Evolutionary conservation across 2,888 invertebrate species (phyloP).

Genomic region (Melanargia galathea): DNA sequence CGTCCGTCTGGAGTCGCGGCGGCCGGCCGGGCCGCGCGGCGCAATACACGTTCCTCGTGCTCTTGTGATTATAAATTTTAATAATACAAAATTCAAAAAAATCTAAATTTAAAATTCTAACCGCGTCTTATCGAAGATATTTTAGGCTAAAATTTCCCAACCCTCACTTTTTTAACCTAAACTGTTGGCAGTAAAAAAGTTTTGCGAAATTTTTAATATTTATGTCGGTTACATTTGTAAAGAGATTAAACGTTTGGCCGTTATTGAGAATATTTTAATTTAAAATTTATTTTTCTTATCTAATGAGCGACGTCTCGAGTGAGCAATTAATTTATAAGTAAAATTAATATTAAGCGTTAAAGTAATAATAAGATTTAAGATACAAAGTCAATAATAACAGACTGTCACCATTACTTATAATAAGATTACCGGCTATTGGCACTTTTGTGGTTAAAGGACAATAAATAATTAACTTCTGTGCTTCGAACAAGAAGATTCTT

Average conservation of each 20-base stretch:
- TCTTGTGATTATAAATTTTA: constrained; percentile 81
- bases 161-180: constrained; percentile 70
- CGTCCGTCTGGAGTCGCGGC: constrained; percentile 82
- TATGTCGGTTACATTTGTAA: constrained; percentile 79
- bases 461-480: constrained; percentile 53
- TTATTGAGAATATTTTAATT: constrained; percentile 76
- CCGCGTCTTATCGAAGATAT: constrained; percentile 76
- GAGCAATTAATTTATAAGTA: constrained; percentile 55
- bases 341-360: constrained; percentile 68
- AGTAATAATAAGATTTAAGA: constrained; percentile 58
- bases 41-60: constrained; percentile 82
- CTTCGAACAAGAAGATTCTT: constrained; percentile 45
- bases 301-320: constrained; percentile 61
- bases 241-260: constrained; percentile 77
- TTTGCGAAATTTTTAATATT: constrained; percentile 80
- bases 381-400: constrained; percentile 53
- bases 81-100: constrained; percentile 66
- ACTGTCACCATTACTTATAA: constrained; percentile 57
- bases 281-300: constrained; percentile 68
- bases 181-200: constrained; percentile 73
- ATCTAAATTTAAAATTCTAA: constrained; percentile 55
- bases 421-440: constrained; percentile 53
- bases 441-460: constrained; percentile 52
- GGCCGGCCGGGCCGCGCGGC: constrained; percentile 81
- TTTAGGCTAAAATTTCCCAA: constrained; percentile 72